Evolutionary conservation across 2,888 invertebrate species (phyloP), one percentile per base, ranked within the genome.

Genomic region (Himalopsyche anomala): DNA sequence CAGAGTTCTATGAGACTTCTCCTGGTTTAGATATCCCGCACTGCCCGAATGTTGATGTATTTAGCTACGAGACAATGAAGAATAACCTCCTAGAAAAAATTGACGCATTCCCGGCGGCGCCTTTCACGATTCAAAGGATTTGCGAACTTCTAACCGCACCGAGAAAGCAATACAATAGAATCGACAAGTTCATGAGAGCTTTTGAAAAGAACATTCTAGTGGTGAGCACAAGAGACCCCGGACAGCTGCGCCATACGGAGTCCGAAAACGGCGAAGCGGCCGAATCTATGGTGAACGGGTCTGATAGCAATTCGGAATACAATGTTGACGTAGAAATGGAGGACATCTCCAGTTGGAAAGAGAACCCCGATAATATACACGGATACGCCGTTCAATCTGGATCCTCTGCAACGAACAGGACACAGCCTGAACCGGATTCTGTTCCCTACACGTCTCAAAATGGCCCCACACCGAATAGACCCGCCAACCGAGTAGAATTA

Each of bases 121-220:
- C 99, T 0, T 99, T 99, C 90, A 99, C 99, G 28, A 96, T 99
- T 89, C 99, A 99, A 91, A 94, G 99, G 89, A 95, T 99, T 88
- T 98, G 99, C 92, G 99, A 99, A 91, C 94, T 99, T 45, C 93
- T 99, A 3, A 97, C 97, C 5, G 95, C 96, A 89, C 99, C 99
- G 2, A 95, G 96, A 38, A 98, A 97, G 91, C 98, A 99, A 91
- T 99, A 99, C 91, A 97, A 97, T 90, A 95, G 98, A 88, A 96
- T 98, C 88, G 99, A 99, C 91, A 99, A 99, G 91, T 99, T 97
- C 91, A 97, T 99, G 96, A 94, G 99, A 87, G 99, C 99, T 0
- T 94, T 99, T 87, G 99, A 99, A 91, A 99, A 99, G 92, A 98
- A 97, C 90, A 97, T 98, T 89, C 92, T 98, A 89, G 98, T 98